Evolutionary conservation across 1,140 invertebrate genomes (phyloP).

Genomic region (Eciton burchellii): DNA sequence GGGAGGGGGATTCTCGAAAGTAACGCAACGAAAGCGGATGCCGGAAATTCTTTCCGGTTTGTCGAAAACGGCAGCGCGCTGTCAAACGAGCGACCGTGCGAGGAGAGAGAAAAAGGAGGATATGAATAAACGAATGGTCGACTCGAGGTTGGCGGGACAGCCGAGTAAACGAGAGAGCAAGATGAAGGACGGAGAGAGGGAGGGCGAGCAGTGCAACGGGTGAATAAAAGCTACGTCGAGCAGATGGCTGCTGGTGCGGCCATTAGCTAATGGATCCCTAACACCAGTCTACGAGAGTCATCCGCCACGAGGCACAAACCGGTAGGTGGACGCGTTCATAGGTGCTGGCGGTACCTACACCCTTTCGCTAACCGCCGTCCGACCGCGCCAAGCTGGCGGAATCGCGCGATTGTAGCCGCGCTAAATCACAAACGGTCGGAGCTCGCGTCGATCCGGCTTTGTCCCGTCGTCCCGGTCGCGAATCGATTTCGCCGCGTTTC

Average conservation of each 20-base stretch:
- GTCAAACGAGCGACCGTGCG: conserved; percentile 10
- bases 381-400: conserved; percentile 47
- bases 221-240: conserved; percentile 81
- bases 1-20: conserved; percentile 18
- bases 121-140: conserved; percentile 77
- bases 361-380: conserved; percentile 61
- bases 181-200: conserved; percentile 30
- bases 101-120: conserved; percentile 46
- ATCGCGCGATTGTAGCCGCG: conserved; percentile 68
- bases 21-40: neutral
- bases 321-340: conserved; percentile 71
- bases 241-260: conserved; percentile 81
- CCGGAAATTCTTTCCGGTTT: conserved; percentile 28
- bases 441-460: conserved; percentile 45
- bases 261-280: conserved; percentile 84
- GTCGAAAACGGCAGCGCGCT: conserved; percentile 42
- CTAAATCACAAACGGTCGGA: conserved; percentile 74
- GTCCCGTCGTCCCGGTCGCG: conserved; percentile 8
- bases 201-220: conserved; percentile 73
- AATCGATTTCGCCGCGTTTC: conserved; percentile 48
- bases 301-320: conserved; percentile 73
- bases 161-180: conserved; percentile 49
- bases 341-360: conserved; percentile 53
- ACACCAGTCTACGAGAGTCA: conserved; percentile 76
- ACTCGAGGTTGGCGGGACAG: conserved; percentile 55